Conservation (phyloP, 2,113 vertebrate genomes). For the Scalopus aquaticus region DNA sequence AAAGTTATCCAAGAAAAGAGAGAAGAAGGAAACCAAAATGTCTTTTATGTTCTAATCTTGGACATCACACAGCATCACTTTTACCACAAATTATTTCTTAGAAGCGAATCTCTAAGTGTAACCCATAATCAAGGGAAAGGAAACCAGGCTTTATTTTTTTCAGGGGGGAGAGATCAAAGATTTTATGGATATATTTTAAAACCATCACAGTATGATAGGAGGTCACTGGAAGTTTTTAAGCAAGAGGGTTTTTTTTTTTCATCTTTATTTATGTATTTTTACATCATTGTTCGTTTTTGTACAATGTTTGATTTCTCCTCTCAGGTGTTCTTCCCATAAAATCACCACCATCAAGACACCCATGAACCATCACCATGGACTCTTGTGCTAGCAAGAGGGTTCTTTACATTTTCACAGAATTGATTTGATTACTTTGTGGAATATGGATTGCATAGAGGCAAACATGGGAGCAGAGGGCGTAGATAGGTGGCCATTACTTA, state of each 20-base stretch:
- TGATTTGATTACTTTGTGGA: neutral
- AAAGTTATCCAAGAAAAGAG: neutral
- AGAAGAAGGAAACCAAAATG: neutral
- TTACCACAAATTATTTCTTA: slow-evolving; percentile 22
- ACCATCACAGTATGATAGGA: neutral
- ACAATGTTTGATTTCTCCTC: too few species aligned
- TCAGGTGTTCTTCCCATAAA: too few species aligned
- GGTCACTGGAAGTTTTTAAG: neutral
- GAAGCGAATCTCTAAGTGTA: neutral
- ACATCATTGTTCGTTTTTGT: too few species aligned
- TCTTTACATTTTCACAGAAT: slow-evolving; percentile 21
- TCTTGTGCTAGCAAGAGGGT: neutral
- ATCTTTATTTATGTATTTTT: too few species aligned
- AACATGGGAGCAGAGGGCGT: neutral
- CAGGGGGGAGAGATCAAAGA: neutral
- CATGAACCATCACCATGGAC: too few species aligned
- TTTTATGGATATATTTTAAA: slow-evolving; percentile 17
- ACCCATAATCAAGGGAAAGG: neutral
- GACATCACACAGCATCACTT: neutral
- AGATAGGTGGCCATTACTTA: neutral
- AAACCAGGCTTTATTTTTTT: neutral
- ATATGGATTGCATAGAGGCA: neutral
- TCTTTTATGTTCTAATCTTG: neutral
- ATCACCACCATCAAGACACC: too few species aligned
- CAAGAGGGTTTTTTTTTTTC: neutral